Base-by-base conservation (phyloP, 1,140 invertebrate species). In the Hydropsyche tenuis region DNA sequence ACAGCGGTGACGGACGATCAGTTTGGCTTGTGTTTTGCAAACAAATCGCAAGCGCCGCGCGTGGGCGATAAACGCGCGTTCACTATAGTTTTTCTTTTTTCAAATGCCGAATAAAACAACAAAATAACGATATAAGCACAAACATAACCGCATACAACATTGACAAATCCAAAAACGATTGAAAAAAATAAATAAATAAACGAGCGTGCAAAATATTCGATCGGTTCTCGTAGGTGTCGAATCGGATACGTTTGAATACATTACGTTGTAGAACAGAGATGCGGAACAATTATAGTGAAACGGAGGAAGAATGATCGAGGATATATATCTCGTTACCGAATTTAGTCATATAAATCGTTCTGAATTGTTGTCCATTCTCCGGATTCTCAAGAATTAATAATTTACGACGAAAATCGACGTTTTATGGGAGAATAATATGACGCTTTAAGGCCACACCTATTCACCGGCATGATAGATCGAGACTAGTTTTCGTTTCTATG, bases 221-320 rank as follows among this genome's bases (percentile, higher is more conserved):
- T 76, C 60, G 66, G 23, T 25, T 18, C 22, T 46, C 37, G 74
- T 76, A 65, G 74, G 74, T 42, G 71, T 43, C 4, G 69, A 73
- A 51, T 68, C 56, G 27, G 74, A 76, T 76, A 76, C 71, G 37
- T 69, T 37, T 42, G 74, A 73, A 76, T 73, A 76, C 37, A 73
- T 76, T 63, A 72, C 66, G 25, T 20, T 56, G 60, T 22, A 63
- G 22, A 71, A 4, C 18, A 46, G 51, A 20, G 56, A 70, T 27
- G 62, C 72, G 75, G 75, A 76, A 76, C 75, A 70, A 76, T 70
- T 75, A 65, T 45, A 30, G 18, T 16, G 46, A 51, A 37, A 62
- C 42, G 43, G 27, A 65, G 14, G 53, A 68, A 48, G 23, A 25
- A 22, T 6, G 14, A 43, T 37, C 30, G 30, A 37, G 30, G 30